Conservation (phyloP, 2,797 vertebrate genomes). For the Spea hammondii region DNA sequence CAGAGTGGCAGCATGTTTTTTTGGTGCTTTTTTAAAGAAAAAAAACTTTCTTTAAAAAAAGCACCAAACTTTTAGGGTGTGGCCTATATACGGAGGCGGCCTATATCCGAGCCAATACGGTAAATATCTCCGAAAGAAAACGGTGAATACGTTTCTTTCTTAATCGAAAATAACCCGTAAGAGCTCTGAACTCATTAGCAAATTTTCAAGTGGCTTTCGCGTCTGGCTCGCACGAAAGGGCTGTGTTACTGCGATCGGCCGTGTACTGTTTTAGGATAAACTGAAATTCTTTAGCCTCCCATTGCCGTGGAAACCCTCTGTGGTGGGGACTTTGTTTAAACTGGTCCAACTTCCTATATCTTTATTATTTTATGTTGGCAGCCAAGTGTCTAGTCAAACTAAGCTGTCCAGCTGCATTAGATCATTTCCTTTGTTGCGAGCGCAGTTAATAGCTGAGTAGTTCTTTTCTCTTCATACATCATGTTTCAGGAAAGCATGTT, state of each 20-base stretch:
- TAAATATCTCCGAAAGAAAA: too few species aligned
- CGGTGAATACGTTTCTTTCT: neutral
- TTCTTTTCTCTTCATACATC: conserved; percentile 50
- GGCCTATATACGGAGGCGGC: too few species aligned
- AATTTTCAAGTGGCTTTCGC: neutral
- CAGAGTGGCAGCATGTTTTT: too few species aligned
- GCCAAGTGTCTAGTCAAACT: conserved; percentile 48
- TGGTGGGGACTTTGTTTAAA: conserved; percentile 51
- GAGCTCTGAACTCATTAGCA: neutral
- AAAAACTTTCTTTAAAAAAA: too few species aligned
- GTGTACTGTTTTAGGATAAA: conserved; percentile 22
- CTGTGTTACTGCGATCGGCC: conserved; percentile 1
- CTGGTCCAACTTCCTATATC: conserved; percentile 48
- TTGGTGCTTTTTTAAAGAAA: too few species aligned
- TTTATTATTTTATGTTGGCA: conserved; percentile 49
- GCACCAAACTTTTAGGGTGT: too few species aligned
- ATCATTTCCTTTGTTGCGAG: conserved; percentile 57
- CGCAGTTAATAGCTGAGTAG: conserved; percentile 55
- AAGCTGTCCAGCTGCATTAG: conserved; percentile 53
- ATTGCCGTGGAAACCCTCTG: conserved; percentile 28
- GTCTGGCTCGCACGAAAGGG: neutral
- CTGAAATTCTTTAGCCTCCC: conserved; percentile 23
- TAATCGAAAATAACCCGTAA: neutral
- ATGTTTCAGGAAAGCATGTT: conserved; percentile 51
- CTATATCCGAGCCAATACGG: too few species aligned